Evolutionary conservation across 2,888 invertebrate genomes (phyloP).

Genomic region (Apomyelois bistriatella): DNA sequence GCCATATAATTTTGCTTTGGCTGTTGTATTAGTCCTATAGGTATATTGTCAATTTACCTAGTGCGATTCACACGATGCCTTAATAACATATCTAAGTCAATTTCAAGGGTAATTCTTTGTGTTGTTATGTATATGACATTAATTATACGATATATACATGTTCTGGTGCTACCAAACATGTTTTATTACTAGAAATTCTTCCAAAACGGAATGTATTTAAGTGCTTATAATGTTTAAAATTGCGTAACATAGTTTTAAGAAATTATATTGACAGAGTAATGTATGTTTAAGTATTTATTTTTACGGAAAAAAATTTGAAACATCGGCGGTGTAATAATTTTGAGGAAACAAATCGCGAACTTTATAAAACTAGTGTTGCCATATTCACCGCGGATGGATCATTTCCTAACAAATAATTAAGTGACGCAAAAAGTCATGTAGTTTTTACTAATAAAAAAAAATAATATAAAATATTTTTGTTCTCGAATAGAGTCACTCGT

Average conservation of each 20-base stretch:
- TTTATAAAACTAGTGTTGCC: slow-evolving; percentile 53
- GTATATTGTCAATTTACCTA: slow-evolving; percentile 66
- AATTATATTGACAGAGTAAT: slow-evolving; percentile 67
- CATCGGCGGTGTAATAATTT: slow-evolving; percentile 42
- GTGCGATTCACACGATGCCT: slow-evolving; percentile 80
- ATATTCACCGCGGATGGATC: slow-evolving; percentile 48
- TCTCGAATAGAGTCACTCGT: slow-evolving; percentile 65
- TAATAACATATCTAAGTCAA: slow-evolving; percentile 80
- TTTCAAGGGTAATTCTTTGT: slow-evolving; percentile 64
- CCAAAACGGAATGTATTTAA: slow-evolving; percentile 43
- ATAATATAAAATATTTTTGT: slow-evolving; percentile 67
- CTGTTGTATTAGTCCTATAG: slow-evolving; percentile 74
- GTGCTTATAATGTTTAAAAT: slow-evolving; percentile 56
- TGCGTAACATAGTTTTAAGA: slow-evolving; percentile 69
- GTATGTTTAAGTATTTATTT: slow-evolving; percentile 75
- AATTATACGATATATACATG: slow-evolving; percentile 21
- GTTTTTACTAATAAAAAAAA: slow-evolving; percentile 69
- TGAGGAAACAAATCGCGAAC: slow-evolving; percentile 36
- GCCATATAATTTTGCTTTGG: slow-evolving; percentile 75
- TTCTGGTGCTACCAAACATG: slow-evolving; percentile 49
- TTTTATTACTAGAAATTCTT: slow-evolving; percentile 37
- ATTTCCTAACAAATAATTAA: slow-evolving; percentile 64
- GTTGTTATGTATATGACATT: slow-evolving; percentile 37
- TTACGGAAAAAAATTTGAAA: slow-evolving; percentile 54
- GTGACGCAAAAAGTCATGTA: slow-evolving; percentile 55